Conservation (phyloP, 2,888 invertebrate species). For the Lasioglossum malachurum region DNA sequence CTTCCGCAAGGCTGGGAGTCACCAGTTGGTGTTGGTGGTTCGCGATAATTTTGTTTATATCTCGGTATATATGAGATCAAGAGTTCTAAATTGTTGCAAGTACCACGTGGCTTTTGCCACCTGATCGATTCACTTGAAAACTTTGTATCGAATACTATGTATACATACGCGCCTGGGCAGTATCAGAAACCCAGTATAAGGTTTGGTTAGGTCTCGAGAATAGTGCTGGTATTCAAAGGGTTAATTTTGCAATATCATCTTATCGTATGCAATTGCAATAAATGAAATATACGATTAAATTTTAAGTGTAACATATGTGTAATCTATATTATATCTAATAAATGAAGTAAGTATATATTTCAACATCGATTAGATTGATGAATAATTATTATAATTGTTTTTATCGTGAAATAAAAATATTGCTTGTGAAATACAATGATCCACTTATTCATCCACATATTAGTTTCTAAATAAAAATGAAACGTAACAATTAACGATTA, state of each 20-base stretch:
- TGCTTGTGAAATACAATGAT: background rate
- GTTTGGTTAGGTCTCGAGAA: slow-evolving; percentile 6
- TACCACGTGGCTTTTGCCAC: background rate
- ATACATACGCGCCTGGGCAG: background rate
- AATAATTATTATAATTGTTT: background rate
- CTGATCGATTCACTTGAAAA: background rate
- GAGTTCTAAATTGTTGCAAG: background rate
- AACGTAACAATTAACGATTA: background rate
- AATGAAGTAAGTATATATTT: background rate
- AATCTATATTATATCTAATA: background rate
- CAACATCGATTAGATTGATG: background rate
- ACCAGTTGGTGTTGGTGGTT: background rate
- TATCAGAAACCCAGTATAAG: background rate
- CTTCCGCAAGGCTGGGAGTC: background rate
- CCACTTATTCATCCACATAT: background rate
- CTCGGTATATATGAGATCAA: background rate
- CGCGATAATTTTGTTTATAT: background rate
- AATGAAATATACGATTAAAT: background rate
- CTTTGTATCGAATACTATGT: background rate
- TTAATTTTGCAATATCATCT: background rate
- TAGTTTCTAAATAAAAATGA: background rate
- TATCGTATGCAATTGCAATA: background rate
- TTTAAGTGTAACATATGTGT: background rate
- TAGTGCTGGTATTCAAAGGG: background rate
- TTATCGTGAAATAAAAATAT: slow-evolving; percentile 8